A percentile compares a stretch with the other conserved stretches of the same genome.
phyloP scores from a whole-genome alignment of 2,888 invertebrate genomes.

The Trypoxylon attenuatum region DNA sequence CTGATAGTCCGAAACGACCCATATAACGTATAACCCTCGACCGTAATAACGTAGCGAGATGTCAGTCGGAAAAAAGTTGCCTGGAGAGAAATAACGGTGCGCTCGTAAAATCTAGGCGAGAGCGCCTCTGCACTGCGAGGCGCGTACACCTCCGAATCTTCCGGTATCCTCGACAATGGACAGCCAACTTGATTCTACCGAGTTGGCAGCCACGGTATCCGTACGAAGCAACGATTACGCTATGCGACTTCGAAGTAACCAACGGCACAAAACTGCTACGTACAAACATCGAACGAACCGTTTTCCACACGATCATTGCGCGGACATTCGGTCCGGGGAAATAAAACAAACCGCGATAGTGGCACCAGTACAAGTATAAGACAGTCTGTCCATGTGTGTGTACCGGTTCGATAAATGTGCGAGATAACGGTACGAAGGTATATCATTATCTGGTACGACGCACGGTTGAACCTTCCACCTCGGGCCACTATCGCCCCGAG shows the following conservation, averaged over 20 bases:
- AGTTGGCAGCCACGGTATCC: constrained; percentile 24
- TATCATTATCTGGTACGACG: constrained; percentile 62
- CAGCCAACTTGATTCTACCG: constrained; percentile 13
- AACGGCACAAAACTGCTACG: constrained; percentile 46
- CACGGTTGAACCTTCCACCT: constrained; percentile 52
- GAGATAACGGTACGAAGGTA: constrained; percentile 61
- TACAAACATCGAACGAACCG: constrained; percentile 43
- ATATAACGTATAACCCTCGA: constrained; percentile 1
- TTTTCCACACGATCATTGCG: constrained; percentile 53
- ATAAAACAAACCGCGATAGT: constrained; percentile 55
- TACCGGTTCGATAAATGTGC: constrained; percentile 60
- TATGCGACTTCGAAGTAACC: constrained; percentile 27
- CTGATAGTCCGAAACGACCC: constrained; percentile 6
- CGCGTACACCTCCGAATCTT: constrained; percentile 18
- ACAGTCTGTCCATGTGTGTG: constrained; percentile 43
- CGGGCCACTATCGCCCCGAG: constrained; percentile 1
- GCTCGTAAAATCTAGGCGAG: constrained; percentile 38
- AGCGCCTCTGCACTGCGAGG: neutral
- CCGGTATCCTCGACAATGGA: constrained; percentile 29
- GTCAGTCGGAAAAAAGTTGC: constrained; percentile 14
- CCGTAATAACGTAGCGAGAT: constrained; percentile 13
- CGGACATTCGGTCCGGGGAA: constrained; percentile 44
- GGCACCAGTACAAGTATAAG: constrained; percentile 19
- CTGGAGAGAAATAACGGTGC: constrained; percentile 30
- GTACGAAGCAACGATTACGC: constrained; percentile 44